Base-by-base conservation (phyloP, 2,113 vertebrate genomes). In the Lichenostomus cassidix region DNA sequence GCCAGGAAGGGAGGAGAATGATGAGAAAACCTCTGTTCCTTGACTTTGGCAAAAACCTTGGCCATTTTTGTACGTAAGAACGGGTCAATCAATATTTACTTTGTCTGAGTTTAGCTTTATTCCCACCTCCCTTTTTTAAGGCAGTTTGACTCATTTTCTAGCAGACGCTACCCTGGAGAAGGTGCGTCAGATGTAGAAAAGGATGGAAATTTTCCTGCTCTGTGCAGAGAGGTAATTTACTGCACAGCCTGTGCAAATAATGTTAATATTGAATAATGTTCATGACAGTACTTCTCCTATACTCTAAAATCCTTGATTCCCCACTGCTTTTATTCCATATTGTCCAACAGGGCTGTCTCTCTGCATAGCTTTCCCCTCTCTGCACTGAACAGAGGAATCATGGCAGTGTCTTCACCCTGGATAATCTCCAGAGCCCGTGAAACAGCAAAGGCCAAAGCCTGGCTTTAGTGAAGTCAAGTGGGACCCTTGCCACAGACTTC, bases 401-500 rank as follows among this genome's bases (percentile, higher is more conserved):
- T 27, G 60, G 75, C 79, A 53, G n/a, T 69, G 56, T 81, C 86
- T 81, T 84, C 83, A 47, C 11, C 15, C 53, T 82, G 69, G 83
- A 73, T 21, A 9, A n/a, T 8, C 52, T 84, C 88, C 90, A 92
- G 73, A 82, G 86, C 16, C 73, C 56, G 29, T 11, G 39, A 63
- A 93, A 85, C 2, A 81, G 31, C 59, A 67, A 90, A 74, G 76
- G 73, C 64, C 76, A 94, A 82, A 87, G 69, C 46, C 69, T n/a
- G 53, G 31, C 62, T 90, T 71, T 29, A 78, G 49, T 22, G 3
- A 90, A 87, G 21, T 62, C 70, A 82, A 94, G 44, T 33, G 69
- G 93, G 88, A 96, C 53, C 65, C 46, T 84, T 92, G 92, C 83
- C 94, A 93, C 65, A 42, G 73, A 89, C 92, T 96, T 96, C 95